phyloP scores from a whole-genome alignment of 2,888 invertebrate species.

The Hypena proboscidalis region DNA sequence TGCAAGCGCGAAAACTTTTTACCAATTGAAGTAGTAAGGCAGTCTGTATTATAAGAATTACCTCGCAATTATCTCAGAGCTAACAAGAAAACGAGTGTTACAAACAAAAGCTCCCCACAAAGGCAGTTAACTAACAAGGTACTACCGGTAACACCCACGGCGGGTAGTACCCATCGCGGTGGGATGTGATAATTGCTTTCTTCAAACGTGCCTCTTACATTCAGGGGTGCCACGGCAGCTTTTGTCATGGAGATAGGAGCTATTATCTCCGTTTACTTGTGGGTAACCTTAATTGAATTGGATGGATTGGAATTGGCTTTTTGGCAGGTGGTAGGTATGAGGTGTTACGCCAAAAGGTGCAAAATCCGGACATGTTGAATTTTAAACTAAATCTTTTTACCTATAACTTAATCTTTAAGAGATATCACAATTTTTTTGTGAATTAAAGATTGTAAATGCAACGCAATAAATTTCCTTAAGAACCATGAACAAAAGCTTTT shows the following conservation, averaged over 20 bases:
- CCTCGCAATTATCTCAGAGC: conserved; percentile 24
- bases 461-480: too few species aligned
- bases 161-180: conserved; percentile 14
- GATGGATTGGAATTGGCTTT: conserved; percentile 9
- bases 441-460: too few species aligned
- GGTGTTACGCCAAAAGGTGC: too few species aligned
- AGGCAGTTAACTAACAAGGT: conserved; percentile 43
- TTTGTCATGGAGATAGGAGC: conserved; percentile 51
- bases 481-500: too few species aligned
- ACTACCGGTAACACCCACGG: conserved; percentile 12
- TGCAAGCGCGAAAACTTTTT: too few species aligned
- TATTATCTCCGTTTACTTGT: conserved; percentile 17
- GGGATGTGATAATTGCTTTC: conserved; percentile 64
- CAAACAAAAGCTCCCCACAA: conserved; percentile 30
- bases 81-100: conserved; percentile 21
- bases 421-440: too few species aligned
- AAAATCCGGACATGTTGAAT: too few species aligned
- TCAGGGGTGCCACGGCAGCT: conserved; percentile 53
- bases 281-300: conserved; percentile 20
- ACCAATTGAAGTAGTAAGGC: too few species aligned
- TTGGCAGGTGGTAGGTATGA: conserved; percentile 1
- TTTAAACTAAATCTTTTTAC: too few species aligned
- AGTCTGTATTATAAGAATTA: too few species aligned
- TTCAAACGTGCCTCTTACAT: conserved; percentile 50
- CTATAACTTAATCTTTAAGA: too few species aligned